Evolutionary conservation across 2,113 vertebrate genomes (phyloP).

Genomic region (Cromileptes altivelis): DNA sequence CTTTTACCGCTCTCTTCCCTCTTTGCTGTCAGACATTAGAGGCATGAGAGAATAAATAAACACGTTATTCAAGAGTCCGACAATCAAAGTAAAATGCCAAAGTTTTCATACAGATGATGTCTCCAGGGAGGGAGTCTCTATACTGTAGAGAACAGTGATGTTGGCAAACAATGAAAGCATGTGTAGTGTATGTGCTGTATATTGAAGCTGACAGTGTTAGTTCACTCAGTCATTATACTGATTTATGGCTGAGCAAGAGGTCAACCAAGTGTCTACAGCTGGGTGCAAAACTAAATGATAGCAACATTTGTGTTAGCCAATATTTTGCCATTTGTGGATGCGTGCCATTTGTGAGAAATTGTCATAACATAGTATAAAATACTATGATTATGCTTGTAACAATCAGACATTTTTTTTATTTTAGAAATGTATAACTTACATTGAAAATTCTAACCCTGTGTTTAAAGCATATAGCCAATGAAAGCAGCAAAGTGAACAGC

Average conservation of each 20-base stretch:
- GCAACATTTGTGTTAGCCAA: conserved; percentile 25
- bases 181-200: conserved; percentile 15
- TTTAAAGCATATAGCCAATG: conserved; percentile 90
- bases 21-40: conserved; percentile 50
- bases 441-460: conserved; percentile 88
- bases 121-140: conserved; percentile 46
- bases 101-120: conserved; percentile 44
- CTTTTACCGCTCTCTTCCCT: conserved; percentile 29
- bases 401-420: conserved; percentile 92
- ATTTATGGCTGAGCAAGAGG: conserved; percentile 48
- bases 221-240: conserved; percentile 57
- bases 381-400: conserved; percentile 88
- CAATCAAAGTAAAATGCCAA: conserved; percentile 62
- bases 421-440: conserved; percentile 92
- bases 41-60: conserved; percentile 69
- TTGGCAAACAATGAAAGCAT: conserved; percentile 55
- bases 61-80: conserved; percentile 57
- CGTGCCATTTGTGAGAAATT: conserved; percentile 84
- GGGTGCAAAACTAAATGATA: conserved; percentile 41
- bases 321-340: conserved; percentile 36
- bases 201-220: conserved; percentile 62
- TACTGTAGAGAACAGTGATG: conserved; percentile 37
- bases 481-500: conserved; percentile 92
- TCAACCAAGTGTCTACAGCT: conserved; percentile 42
- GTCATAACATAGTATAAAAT: conserved; percentile 86